These are phyloP conservation scores for Neostethus bicornis DNA, from an alignment of 2,797 vertebrate genomes.

Conservation along the genomic window DNA sequence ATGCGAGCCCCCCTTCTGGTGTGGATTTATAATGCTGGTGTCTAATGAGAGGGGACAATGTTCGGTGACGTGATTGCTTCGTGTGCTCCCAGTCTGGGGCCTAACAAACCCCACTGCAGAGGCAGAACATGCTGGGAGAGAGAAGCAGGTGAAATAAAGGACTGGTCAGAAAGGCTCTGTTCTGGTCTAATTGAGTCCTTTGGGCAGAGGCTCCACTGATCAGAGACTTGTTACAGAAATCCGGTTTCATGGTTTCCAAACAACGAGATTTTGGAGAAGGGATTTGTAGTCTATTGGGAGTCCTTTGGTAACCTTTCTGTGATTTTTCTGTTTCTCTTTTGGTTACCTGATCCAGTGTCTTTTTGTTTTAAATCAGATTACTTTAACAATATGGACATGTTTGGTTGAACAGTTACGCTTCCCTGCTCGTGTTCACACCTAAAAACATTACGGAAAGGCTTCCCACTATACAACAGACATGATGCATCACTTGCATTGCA, in stretches of 20 bases:
- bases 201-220: conserved; percentile 80
- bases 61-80: conserved; percentile 58
- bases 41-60: conserved; percentile 57
- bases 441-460: conserved; percentile 26
- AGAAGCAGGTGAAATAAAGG: conserved; percentile 61
- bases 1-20: conserved; percentile 34
- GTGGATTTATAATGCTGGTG: conserved; percentile 32
- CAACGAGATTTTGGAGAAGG: conserved; percentile 83
- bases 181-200: conserved; percentile 86
- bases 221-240: conserved; percentile 85
- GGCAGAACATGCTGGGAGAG: conserved; percentile 55
- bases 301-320: conserved; percentile 70
- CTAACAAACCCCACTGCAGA: conserved; percentile 63
- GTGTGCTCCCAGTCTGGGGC: conserved; percentile 58
- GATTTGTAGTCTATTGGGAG: conserved; percentile 82
- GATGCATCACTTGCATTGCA: conserved; percentile 22
- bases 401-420: conserved; percentile 39
- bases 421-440: conserved; percentile 38
- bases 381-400: conserved; percentile 66
- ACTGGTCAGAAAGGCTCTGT: conserved; percentile 68
- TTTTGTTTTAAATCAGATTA: conserved; percentile 80
- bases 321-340: conserved; percentile 68
- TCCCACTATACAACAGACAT: conserved; percentile 19
- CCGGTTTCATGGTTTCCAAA: conserved; percentile 85
- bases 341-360: conserved; percentile 64